Percentiles rank a stretch among this genome's conserved stretches.
Conservation (phyloP, 2,113 vertebrate genomes). For the Laticauda laticaudata region DNA sequence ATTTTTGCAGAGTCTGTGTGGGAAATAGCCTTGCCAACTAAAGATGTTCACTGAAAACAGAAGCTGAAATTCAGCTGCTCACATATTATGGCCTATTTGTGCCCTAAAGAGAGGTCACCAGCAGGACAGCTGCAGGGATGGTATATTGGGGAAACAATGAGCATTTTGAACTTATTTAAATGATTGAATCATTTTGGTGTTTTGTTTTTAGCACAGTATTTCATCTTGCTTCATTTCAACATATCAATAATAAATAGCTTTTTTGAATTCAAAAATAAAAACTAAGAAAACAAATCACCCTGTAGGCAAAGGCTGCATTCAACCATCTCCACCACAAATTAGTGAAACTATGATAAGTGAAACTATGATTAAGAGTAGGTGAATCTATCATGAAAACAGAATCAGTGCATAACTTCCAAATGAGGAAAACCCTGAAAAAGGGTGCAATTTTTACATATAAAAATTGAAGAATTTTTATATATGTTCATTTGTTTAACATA, state of each 20-base stretch:
- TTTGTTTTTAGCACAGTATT: not conserved
- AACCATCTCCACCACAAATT: not conserved
- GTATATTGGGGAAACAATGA: not conserved
- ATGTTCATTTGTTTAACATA: not conserved
- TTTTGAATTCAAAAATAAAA: not conserved
- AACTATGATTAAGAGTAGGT: not conserved
- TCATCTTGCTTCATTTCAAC: not conserved
- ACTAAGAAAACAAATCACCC: not conserved
- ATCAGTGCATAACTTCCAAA: not conserved
- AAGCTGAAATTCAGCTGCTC: conserved; percentile 50
- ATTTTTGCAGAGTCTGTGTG: conserved; percentile 50
- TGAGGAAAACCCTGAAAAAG: not conserved
- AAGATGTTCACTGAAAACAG: conserved; percentile 33
- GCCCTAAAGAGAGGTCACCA: conserved; percentile 47
- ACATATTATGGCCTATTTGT: conserved; percentile 41
- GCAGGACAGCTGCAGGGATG: conserved; percentile 24
- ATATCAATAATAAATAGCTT: not conserved
- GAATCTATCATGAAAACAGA: not conserved
- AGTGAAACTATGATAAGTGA: not conserved
- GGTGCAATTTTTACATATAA: too few species aligned
- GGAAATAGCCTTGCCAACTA: conserved; percentile 41
- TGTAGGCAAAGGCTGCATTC: not conserved
- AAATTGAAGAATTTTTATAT: not conserved
- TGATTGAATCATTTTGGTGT: too few species aligned
- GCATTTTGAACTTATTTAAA: not conserved